phyloP scores from a whole-genome alignment of 2,797 vertebrate genomes.

The Lepilemur septentrionalis region DNA sequence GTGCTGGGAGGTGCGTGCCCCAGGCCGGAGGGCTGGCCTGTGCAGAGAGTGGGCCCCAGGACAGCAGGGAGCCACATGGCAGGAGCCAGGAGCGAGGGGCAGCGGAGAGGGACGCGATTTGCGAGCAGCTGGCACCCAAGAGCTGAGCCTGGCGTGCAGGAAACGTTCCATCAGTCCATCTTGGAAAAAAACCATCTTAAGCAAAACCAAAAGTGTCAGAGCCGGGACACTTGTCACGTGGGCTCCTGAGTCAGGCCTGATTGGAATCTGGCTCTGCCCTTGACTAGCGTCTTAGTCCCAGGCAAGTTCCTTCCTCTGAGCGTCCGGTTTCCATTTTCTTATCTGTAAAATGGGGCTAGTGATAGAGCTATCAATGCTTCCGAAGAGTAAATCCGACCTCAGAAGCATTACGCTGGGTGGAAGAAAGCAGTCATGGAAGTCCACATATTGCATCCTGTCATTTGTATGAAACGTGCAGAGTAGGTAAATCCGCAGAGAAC shows the following conservation, averaged over 20 bases:
- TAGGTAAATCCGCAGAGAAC: background rate
- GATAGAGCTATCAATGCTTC: background rate
- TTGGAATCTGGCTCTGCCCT: background rate
- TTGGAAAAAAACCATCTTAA: too few relatives aligned
- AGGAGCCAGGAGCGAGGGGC: too few relatives aligned
- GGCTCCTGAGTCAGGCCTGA: background rate
- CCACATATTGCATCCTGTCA: fast-evolving
- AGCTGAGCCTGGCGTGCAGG: background rate
- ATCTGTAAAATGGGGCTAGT: background rate
- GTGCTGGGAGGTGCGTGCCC: background rate
- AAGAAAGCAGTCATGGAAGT: background rate
- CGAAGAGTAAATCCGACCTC: background rate
- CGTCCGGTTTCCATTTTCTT: background rate
- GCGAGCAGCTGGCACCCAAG: fast-evolving
- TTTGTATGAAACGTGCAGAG: background rate
- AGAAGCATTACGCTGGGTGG: background rate
- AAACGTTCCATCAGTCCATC: fast-evolving
- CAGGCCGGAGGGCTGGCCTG: background rate
- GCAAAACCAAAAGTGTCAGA: background rate
- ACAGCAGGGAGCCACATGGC: background rate
- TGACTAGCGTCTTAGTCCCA: background rate
- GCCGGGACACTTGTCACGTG: too few relatives aligned
- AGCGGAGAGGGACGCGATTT: fast-evolving
- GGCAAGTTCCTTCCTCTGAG: background rate
- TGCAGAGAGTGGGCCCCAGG: background rate